These are phyloP conservation scores for Drosophila subquinaria DNA, from an alignment of 2,888 invertebrate genomes.

Conservation along the genomic window DNA sequence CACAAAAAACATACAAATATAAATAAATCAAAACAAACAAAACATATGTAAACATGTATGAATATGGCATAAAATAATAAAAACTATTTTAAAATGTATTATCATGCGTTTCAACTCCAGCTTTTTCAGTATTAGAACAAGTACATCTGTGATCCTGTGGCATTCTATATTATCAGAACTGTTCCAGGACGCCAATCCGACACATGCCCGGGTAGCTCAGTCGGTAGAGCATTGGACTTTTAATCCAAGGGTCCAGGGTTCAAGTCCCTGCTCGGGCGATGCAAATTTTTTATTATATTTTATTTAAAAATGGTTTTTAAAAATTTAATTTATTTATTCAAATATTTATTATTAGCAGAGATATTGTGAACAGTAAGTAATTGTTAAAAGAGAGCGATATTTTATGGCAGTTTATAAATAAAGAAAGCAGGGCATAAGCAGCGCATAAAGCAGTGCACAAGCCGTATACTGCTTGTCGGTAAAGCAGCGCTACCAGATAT, in stretches of 20 bases:
- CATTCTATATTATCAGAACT: slow-evolving; percentile 7
- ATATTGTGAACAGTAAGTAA: not conserved
- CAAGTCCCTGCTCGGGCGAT: slow-evolving; percentile 86
- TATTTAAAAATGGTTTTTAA: not conserved
- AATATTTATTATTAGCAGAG: not conserved
- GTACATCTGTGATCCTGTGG: slow-evolving; percentile 25
- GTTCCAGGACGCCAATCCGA: not conserved
- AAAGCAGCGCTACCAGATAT: slow-evolving; percentile 9
- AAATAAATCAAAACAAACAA: slow-evolving; percentile 62
- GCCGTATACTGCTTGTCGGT: not conserved
- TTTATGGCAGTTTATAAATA: slow-evolving; percentile 1
- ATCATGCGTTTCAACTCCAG: not conserved
- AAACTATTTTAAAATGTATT: slow-evolving; percentile 79
- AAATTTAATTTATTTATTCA: not conserved
- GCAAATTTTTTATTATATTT: slow-evolving; percentile 44
- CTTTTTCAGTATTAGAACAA: not conserved
- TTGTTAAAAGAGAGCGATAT: not conserved
- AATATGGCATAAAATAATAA: slow-evolving; percentile 77
- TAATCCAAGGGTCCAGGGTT: slow-evolving; percentile 86
- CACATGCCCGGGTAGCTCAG: slow-evolving; percentile 85
- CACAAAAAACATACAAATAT: slow-evolving; percentile 67
- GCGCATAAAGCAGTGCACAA: not conserved
- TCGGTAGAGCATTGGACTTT: slow-evolving; percentile 86
- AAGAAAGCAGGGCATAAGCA: not conserved
- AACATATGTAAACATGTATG: slow-evolving; percentile 76